Percentiles rank a stretch among this genome's conserved stretches.
These are phyloP conservation scores for Notospermus geniculatus DNA, from an alignment of 1,140 invertebrate species.

Conservation along the genomic window DNA sequence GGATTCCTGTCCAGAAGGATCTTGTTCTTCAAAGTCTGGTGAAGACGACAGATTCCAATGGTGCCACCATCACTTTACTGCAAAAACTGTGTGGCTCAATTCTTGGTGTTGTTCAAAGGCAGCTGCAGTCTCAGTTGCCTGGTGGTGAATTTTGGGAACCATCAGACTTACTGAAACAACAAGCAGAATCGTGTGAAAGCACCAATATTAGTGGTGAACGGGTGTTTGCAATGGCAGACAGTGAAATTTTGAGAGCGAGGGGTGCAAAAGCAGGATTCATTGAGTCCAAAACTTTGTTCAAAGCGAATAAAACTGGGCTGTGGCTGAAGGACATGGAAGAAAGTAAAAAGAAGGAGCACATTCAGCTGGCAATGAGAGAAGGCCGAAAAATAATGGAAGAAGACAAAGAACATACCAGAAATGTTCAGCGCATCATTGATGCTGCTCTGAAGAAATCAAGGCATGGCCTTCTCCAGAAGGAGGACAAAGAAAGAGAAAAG, in stretches of 20 bases:
- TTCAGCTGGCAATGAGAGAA: constrained; percentile 1
- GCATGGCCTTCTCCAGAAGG: neutral
- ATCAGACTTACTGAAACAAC: neutral
- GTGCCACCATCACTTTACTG: constrained; percentile 2
- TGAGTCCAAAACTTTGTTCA: neutral
- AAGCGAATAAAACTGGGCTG: constrained; percentile 1
- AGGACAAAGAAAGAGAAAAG: neutral
- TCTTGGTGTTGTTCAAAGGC: neutral
- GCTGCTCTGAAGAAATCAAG: neutral
- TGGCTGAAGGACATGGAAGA: neutral
- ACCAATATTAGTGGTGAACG: constrained; percentile 4
- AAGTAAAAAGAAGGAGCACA: neutral
- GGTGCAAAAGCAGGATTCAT: neutral
- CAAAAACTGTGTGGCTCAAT: neutral
- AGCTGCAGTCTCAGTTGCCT: constrained; percentile 5
- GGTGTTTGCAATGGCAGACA: neutral
- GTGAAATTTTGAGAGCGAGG: neutral
- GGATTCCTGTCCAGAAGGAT: constrained; percentile 3
- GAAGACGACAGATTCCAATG: neutral
- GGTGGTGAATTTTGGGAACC: neutral
- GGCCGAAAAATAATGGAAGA: constrained; percentile 2
- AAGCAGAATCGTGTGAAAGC: constrained; percentile 3
- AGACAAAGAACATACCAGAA: constrained; percentile 1
- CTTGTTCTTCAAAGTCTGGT: neutral
- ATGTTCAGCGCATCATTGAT: constrained; percentile 4